Evolutionary conservation across 2,888 invertebrate species (phyloP).

Genomic region (Odontomyia ornata): DNA sequence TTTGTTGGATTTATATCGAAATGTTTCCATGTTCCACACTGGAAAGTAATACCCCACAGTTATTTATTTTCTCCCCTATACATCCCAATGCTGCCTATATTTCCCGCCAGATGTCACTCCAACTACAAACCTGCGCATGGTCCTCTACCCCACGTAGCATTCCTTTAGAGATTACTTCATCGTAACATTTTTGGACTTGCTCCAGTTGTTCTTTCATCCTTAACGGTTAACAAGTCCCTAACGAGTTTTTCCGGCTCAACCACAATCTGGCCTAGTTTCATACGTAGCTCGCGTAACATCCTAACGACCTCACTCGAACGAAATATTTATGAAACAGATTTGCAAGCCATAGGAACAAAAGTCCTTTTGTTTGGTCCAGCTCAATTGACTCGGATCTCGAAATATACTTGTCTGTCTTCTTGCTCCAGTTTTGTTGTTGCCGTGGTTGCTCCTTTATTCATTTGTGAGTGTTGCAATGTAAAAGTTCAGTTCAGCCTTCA

Average conservation of each 20-base stretch:
- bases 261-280: background rate
- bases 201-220: constrained; percentile 8
- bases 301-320: background rate
- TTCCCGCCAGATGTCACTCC: background rate
- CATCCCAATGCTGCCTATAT: background rate
- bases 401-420: too few species aligned
- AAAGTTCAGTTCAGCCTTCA: too few species aligned
- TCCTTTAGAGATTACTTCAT: background rate
- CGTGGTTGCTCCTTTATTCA: too few species aligned
- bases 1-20: too few species aligned
- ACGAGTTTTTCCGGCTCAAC: background rate
- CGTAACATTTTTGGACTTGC: background rate
- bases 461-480: too few species aligned
- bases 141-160: background rate
- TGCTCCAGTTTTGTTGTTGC: too few species aligned
- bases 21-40: background rate
- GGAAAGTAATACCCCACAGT: background rate
- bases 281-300: background rate
- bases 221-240: background rate
- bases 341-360: background rate
- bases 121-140: background rate
- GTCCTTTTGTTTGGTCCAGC: too few species aligned
- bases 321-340: background rate
- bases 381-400: too few species aligned
- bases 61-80: background rate